Base-by-base conservation (phyloP, 1,140 invertebrate genomes). In the Gryon sp. region DNA sequence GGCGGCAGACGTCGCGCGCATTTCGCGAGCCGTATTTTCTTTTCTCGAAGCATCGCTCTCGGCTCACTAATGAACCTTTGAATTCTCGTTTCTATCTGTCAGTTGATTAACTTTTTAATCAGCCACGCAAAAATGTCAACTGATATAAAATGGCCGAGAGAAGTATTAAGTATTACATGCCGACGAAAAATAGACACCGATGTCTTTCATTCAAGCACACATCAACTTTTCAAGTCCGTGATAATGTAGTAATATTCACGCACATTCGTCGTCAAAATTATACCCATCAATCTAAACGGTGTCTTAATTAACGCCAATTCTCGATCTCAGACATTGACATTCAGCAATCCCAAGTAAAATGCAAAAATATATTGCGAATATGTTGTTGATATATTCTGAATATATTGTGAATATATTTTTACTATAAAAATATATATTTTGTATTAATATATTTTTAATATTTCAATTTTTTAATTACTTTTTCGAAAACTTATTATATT, bases 101-200 rank as follows among this genome's bases (percentile, higher is more conserved):
- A 52, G 60, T 81, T 76, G 79, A 82, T 78, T 82, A 77, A 76
- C 79, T 81, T 79, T 80, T 81, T 80, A 78, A 81, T 81, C 78
- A 74, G 38, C 11, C 28, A 4, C 63, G 34, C 15, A 77, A 77
- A 70, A 76, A 70, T 76, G 65, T 76, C 65, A 76, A 66, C 60
- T 40, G 74, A 70, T 66, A 76, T 66, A 66, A 70, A 57, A 7
- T 57, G 34, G 8, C 16, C 19, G n/a, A n/a, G n/a, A n/a, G n/a
- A n/a, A n/a, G n/a, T n/a, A n/a, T n/a, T n/a, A 74, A 66, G 72
- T 75, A 68, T 70, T 76, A 70, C 73, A 65, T 24, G 65, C 9
- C 4, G 11, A 12, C 9, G 11, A 2, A 2, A 6, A 34, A 34
- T 1, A 34, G 32, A n/a, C 9, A n/a, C n/a, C n/a, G n/a, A n/a